Evolutionary conservation across 2,113 vertebrate genomes (phyloP).

Genomic region (Gallinago paraguaiae): DNA sequence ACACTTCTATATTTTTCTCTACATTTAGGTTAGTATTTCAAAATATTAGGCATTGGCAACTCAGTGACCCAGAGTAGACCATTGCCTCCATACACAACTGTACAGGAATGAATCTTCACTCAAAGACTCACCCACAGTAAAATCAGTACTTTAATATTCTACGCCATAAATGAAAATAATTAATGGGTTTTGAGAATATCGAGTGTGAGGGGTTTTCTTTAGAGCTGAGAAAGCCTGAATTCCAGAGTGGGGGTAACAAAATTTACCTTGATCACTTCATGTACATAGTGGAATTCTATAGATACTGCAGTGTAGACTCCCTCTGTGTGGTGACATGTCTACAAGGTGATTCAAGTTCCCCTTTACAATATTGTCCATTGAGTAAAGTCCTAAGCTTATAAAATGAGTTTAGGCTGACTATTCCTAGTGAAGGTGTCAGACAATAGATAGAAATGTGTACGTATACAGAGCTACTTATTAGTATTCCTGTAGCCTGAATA

Average conservation of each 20-base stretch:
- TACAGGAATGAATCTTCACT: not conserved
- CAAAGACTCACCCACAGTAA: not conserved
- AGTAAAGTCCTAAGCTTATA: not conserved
- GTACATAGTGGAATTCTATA: not conserved
- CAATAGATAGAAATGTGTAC: not conserved
- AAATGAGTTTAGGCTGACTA: not conserved
- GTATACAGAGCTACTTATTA: not conserved
- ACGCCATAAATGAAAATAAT: rapidly evolving
- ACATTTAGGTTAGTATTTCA: not conserved
- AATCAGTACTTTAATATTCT: not conserved
- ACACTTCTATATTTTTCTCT: not conserved
- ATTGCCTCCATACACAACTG: not conserved
- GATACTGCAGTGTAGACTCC: not conserved
- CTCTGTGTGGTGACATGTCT: not conserved
- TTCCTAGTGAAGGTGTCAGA: not conserved
- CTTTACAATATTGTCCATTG: not conserved
- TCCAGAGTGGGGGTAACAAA: not conserved
- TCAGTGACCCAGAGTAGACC: not conserved
- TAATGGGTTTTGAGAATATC: rapidly evolving
- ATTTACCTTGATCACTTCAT: not conserved
- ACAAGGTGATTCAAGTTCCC: not conserved
- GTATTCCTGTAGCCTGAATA: not conserved
- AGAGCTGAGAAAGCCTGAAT: not conserved
- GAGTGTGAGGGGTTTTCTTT: not conserved
- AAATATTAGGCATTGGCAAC: not conserved